Evolutionary conservation across 2,113 vertebrate species (phyloP), one percentile per base, ranked within the genome.

Genomic region (Colossoma macropomum): DNA sequence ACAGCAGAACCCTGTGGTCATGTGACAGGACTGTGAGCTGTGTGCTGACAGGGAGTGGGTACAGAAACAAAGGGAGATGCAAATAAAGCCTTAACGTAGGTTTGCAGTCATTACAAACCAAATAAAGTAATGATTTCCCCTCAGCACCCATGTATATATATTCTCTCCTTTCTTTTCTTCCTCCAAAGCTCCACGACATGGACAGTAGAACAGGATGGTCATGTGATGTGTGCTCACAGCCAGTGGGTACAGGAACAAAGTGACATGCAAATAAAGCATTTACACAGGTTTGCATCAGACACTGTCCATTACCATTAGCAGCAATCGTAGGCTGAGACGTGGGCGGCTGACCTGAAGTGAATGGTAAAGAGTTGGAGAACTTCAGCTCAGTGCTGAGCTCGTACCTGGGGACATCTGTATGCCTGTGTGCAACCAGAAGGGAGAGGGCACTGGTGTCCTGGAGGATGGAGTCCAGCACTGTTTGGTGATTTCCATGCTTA

Each of bases 61-160:
- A 71, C 45, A 52, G 1, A 13, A 80, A 79, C 84, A 85, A 90
- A 80, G 62, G 32, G 38, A 81, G 50, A 95, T 94, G 93, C 93
- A 95, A 95, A 94, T 93, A 75, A 83, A 91, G 77, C 77, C 81
- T 92, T 91, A 90, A 87, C 85, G 87, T 70, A 75, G 32, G 82
- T 92, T 93, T 94, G 91, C 91, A 93, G 19, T 59, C 92, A 86
- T 72, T 34, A 34, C 32, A 69, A 38, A 34, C 17, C 66, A 69
- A 69, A 69, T 69, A 69, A 69, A 34, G 16, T 32, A 38, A 9
- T 38, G 16, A 21, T 10, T 17, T 69, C 28, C 30, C 32, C 6
- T 21, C 66, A 62, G 16, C 4, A 34, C 69, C 73, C 27, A 70
- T 12, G 62, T 38, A 68, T 66, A 38, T 17, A 69, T 10, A 10